phyloP scores from a whole-genome alignment of 1,140 invertebrate species.

The Manduca sexta region DNA sequence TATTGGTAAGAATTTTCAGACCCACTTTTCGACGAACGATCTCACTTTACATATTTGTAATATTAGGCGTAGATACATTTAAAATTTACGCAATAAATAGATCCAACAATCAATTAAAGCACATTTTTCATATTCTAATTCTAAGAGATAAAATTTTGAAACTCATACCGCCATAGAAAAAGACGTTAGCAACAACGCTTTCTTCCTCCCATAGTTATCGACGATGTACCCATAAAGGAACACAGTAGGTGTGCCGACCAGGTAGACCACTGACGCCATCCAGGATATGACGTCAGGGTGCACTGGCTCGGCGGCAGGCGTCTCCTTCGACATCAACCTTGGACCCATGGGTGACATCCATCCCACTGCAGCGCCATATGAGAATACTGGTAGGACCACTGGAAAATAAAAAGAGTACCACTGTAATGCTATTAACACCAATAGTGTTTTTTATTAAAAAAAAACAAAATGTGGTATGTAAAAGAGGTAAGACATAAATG shows the following conservation, averaged over 20 bases:
- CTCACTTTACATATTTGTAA: no score
- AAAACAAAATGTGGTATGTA: no score
- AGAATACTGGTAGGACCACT: slow-evolving; percentile 61
- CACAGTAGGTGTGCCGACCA: slow-evolving; percentile 52
- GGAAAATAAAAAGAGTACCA: slow-evolving; percentile 12
- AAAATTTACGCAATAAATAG: background rate
- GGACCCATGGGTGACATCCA: slow-evolving; percentile 63
- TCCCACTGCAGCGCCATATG: slow-evolving; percentile 53
- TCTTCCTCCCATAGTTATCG: slow-evolving; percentile 58
- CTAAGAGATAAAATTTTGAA: background rate
- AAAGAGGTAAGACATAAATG: no score
- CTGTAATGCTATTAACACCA: no score
- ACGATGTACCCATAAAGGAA: slow-evolving; percentile 58
- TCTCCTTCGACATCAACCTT: slow-evolving; percentile 43
- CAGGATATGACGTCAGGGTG: slow-evolving; percentile 54
- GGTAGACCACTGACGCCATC: slow-evolving; percentile 60
- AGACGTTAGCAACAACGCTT: slow-evolving; percentile 48
- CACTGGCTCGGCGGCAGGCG: slow-evolving; percentile 37
- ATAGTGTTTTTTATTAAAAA: no score
- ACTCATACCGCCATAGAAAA: slow-evolving; percentile 49
- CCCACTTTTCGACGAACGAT: no score
- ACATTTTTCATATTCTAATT: background rate
- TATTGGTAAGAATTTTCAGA: no score
- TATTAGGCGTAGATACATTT: no score
- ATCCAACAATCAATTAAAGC: background rate